A percentile compares a stretch with the other conserved stretches of the same genome.
These are phyloP conservation scores for Apocrypta bakeri DNA, from an alignment of 1,140 invertebrate genomes.

Conservation along the genomic window DNA sequence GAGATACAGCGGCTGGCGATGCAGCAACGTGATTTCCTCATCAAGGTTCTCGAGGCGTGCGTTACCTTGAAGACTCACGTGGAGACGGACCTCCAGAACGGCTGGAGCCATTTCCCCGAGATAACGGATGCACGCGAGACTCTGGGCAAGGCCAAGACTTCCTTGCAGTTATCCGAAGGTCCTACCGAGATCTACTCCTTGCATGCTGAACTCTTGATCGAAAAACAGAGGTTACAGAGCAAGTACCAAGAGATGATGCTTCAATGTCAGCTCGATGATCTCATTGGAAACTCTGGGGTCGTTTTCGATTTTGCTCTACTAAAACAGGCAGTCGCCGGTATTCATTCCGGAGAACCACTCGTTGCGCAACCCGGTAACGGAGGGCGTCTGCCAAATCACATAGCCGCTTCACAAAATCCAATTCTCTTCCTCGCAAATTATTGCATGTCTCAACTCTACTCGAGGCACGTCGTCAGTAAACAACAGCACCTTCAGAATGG, in stretches of 20 bases:
- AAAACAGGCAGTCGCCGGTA: conserved; percentile 78
- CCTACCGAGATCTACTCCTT: conserved; percentile 77
- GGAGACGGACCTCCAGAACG: conserved; percentile 82
- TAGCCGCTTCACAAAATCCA: conserved; percentile 75
- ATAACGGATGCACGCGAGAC: conserved; percentile 79
- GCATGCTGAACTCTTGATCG: conserved; percentile 76
- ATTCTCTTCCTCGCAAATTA: conserved; percentile 84
- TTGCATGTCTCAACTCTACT: conserved; percentile 83
- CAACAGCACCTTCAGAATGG: conserved; percentile 77
- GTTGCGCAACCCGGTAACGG: conserved; percentile 70
- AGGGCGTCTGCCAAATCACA: conserved; percentile 67
- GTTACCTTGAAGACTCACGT: conserved; percentile 83
- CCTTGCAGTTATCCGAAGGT: conserved; percentile 76
- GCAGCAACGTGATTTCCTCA: conserved; percentile 81
- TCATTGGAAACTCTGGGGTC: conserved; percentile 79
- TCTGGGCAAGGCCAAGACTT: conserved; percentile 77
- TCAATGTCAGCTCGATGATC: conserved; percentile 82
- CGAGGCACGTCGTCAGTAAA: conserved; percentile 79
- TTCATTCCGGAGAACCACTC: conserved; percentile 76
- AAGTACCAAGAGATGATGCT: conserved; percentile 84
- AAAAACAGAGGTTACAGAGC: conserved; percentile 79
- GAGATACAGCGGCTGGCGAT: conserved; percentile 80
- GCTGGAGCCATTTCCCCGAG: conserved; percentile 78
- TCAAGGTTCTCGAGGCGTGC: conserved; percentile 84
- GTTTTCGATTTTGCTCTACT: conserved; percentile 80